Evolutionary conservation across 2,797 vertebrate genomes (phyloP), one percentile per base, ranked within the genome.

Genomic region (Eospalax fontanierii): DNA sequence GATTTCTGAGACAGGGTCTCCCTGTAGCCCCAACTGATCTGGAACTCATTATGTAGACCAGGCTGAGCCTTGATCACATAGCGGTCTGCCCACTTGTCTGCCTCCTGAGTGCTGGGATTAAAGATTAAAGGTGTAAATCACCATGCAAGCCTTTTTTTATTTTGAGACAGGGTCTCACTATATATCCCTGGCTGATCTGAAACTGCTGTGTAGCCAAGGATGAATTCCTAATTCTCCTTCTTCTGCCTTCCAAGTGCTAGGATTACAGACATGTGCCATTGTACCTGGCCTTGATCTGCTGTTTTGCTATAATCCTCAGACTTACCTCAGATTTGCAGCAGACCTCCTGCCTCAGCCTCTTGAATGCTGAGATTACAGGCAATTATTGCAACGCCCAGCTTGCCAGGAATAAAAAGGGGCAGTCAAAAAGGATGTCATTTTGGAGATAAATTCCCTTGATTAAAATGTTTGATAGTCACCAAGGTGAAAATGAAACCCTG

Each of bases 391-490:
- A 81, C 82, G 88, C 50, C 94, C 82, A 78, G 96, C 94, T 90
- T 91, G 75, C 80, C 90, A 33, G 40, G 26, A 38, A 35, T 66
- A 84, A 93, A 92, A 57, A 43, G 96, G 96, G 75, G 91, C 40
- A 75, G 94, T 90, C 87, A 84, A 73, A 93, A 83, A 76, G 92
- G 92, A 92, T 81, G 87, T 84, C 83, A 80, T 83, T 93, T 83
- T 71, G 80, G 87, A 96, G 94, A 92, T 89, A 71, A 87, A 78
- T 82, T 88, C 87, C 81, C 87, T 63, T 73, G 89, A 90, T 94
- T 40, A 95, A 78, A 81, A 83, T 57, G 75, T 78, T 82, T 95
- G 74, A 59, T 73, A 46, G 24, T 85, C 50, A 90, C 91, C 59
- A 28, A 66, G 71, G 85, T 76, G 50, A 95, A 92, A 96, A 88